These are phyloP conservation scores for Microplitis manilae DNA, from an alignment of 2,888 invertebrate genomes.

Conservation along the genomic window DNA sequence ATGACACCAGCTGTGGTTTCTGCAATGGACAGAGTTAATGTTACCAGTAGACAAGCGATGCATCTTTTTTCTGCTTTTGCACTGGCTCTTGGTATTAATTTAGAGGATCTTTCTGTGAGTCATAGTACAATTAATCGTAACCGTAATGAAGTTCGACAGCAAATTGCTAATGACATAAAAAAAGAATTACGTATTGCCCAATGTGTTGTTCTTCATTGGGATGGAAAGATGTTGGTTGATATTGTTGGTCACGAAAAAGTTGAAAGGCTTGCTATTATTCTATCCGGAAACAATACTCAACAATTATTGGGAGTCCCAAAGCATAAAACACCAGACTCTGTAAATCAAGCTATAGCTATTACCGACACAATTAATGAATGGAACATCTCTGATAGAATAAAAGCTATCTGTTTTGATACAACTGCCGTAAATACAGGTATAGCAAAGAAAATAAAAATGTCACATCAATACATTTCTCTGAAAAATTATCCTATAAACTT, in stretches of 20 bases:
- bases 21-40: conserved; percentile 9
- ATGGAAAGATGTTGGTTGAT: conserved; percentile 44
- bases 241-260: conserved; percentile 30
- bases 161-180: conserved; percentile 28
- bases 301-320: conserved; percentile 42
- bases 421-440: not conserved
- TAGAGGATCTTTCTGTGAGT: no score
- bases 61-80: no score
- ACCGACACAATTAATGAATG: conserved; percentile 14
- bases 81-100: no score
- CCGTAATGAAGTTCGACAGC: not conserved
- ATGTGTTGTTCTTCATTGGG: conserved; percentile 40
- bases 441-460: no score
- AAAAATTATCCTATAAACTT: no score
- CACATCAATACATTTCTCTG: no score
- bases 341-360: conserved; percentile 28
- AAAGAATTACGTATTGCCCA: conserved; percentile 20
- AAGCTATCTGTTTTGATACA: conserved; percentile 49
- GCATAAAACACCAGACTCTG: conserved; percentile 28
- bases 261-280: conserved; percentile 40
- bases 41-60: no score
- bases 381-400: conserved; percentile 18
- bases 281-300: conserved; percentile 24
- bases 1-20: conserved; percentile 4
- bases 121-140: no score